Evolutionary conservation across 2,113 vertebrate genomes (phyloP), one percentile per base, ranked within the genome.

Genomic region (Saimiri boliviensis): DNA sequence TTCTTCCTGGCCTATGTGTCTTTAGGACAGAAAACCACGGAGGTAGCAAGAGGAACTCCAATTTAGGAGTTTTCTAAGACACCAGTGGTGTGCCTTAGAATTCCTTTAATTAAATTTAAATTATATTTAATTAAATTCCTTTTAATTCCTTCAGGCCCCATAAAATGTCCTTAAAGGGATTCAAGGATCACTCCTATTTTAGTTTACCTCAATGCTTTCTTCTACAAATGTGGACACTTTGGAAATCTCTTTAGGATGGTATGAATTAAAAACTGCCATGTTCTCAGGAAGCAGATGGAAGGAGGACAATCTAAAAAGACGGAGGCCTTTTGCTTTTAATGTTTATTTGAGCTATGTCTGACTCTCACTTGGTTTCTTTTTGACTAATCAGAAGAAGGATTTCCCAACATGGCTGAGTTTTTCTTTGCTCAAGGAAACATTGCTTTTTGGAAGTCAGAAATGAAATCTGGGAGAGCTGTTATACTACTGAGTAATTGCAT

Each of bases 291-390:
- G 58, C 1, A 37, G 49, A 21, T 40, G 35, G 45, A 58, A 83
- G 73, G 27, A 76, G 5, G 54, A 80, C 27, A 60, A 42, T 73
- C 52, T 73, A 95, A 84, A 60, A 58, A 68, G 58, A 56, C 6
- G 60, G 68, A 27, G 89, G 20, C 0, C 27, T 76, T 77, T 73
- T 45, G 70, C 17, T 86, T 94, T 89, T 76, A 58, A n/a, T 14
- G 6, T 70, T 91, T 54, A 88, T 16, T 54, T 60, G 79, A 94
- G 93, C 89, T 45, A 40, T 58, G 23, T n/a, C n/a, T 80, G 40
- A 66, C 9, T 92, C 86, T 89, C 73, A 80, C 14, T 93, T 54
- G 54, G 49, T 89, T 87, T 94, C 40, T 70, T 86, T 91, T 89
- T 80, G 3, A 40, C 35, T 47, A 63, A 91, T 30, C 12, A 8